phyloP scores from a whole-genome alignment of 2,888 invertebrate genomes.

The Xylota sylvarum region DNA sequence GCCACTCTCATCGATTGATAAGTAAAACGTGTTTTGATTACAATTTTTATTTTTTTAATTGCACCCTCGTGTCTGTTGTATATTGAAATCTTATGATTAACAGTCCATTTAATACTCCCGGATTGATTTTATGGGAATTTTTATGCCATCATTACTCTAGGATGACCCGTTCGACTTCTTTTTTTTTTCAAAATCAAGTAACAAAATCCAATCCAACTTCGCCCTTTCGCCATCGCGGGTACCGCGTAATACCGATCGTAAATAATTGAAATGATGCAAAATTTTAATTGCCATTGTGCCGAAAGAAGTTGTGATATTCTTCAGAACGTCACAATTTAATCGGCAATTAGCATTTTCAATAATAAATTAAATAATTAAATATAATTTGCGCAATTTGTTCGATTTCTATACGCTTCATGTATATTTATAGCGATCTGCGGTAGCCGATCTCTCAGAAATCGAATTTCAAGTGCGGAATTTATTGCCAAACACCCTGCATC shows the following conservation, averaged over 20 bases:
- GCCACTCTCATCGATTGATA: not conserved
- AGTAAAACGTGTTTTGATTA: not conserved
- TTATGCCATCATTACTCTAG: not conserved
- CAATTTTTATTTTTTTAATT: not conserved
- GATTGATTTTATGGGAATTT: not conserved
- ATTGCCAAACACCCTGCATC: conserved; percentile 25
- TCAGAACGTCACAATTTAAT: conserved; percentile 53
- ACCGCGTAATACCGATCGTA: conserved; percentile 3
- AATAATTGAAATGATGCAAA: conserved; percentile 28
- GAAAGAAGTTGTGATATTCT: not conserved
- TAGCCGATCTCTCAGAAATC: conserved; percentile 22
- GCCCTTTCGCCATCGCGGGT: conserved; percentile 2
- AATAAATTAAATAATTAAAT: conserved; percentile 72
- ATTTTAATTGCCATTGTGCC: conserved; percentile 35
- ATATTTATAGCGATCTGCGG: conserved; percentile 26
- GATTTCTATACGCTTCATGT: conserved; percentile 16
- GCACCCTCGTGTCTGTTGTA: not conserved
- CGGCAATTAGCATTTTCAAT: conserved; percentile 64
- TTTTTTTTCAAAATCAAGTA: not conserved
- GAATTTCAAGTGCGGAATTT: conserved; percentile 68
- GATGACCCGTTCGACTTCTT: conserved; percentile 1
- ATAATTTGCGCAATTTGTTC: conserved; percentile 67
- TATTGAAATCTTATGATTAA: not conserved
- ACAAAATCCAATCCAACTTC: not conserved
- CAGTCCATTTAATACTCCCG: not conserved